Evolutionary conservation across 2,113 vertebrate genomes (phyloP).

Genomic region (Aphyosemion australe): DNA sequence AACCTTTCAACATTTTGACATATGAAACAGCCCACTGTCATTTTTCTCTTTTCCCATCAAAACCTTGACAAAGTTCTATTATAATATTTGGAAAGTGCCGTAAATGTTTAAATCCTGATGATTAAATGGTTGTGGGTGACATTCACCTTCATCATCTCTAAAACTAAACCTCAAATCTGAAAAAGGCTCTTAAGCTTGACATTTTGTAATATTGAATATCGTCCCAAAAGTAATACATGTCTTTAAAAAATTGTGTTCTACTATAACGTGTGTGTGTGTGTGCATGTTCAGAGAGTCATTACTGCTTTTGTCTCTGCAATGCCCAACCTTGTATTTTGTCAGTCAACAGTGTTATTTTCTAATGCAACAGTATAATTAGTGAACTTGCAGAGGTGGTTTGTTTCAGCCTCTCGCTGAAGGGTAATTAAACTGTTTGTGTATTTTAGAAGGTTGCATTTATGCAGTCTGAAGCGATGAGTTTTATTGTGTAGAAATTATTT

Average conservation of each 20-base stretch:
- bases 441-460: background rate
- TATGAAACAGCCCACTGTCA: background rate
- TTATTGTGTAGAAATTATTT: background rate
- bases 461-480: background rate
- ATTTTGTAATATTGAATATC: no score
- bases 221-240: background rate
- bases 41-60: background rate
- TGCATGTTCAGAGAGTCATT: background rate
- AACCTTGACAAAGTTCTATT: background rate
- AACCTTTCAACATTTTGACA: background rate
- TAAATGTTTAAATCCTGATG: background rate
- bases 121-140: background rate
- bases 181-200: background rate
- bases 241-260: background rate
- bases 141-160: background rate
- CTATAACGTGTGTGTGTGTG: no score
- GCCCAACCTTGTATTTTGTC: conserved; percentile 23
- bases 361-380: conserved; percentile 39
- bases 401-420: conserved; percentile 6
- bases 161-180: background rate
- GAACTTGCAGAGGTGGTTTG: conserved; percentile 18
- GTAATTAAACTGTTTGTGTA: background rate
- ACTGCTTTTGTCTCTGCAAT: background rate
- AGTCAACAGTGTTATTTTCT: conserved; percentile 39
- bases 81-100: background rate